Evolutionary conservation across 2,797 vertebrate genomes (phyloP).

Genomic region (Trachops cirrhosus): DNA sequence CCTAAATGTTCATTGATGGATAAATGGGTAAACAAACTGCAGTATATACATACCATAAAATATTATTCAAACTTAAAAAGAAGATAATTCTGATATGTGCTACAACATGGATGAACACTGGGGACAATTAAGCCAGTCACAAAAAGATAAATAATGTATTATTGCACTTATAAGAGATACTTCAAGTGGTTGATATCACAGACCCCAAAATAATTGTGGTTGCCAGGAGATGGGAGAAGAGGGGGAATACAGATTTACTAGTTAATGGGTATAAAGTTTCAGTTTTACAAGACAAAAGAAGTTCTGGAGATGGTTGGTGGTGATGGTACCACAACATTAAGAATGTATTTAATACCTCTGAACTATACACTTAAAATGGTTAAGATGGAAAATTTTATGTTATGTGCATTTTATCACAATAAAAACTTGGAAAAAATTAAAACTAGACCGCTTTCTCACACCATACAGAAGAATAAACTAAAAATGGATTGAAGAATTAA

Average conservation of each 20-base stretch:
- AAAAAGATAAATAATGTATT: neutral
- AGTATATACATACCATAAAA: neutral
- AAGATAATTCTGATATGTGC: neutral
- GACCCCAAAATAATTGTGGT: neutral
- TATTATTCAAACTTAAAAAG: conserved; percentile 9
- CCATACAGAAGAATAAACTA: neutral
- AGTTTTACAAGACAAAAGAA: neutral
- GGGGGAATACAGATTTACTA: neutral
- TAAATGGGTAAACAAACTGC: neutral
- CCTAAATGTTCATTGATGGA: neutral
- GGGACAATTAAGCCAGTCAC: neutral
- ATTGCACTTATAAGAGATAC: neutral
- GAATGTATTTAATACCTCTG: neutral
- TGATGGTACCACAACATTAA: neutral
- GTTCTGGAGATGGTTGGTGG: neutral
- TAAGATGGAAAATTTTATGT: neutral
- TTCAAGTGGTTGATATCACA: neutral
- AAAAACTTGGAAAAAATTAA: neutral
- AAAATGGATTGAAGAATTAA: neutral
- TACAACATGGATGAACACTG: neutral
- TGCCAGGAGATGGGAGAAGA: neutral
- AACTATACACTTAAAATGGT: neutral
- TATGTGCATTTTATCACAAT: neutral
- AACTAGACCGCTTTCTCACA: neutral
- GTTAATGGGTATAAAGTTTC: neutral